Evolutionary conservation across 2,888 invertebrate genomes (phyloP).

Genomic region (Thymelicus sylvestris): DNA sequence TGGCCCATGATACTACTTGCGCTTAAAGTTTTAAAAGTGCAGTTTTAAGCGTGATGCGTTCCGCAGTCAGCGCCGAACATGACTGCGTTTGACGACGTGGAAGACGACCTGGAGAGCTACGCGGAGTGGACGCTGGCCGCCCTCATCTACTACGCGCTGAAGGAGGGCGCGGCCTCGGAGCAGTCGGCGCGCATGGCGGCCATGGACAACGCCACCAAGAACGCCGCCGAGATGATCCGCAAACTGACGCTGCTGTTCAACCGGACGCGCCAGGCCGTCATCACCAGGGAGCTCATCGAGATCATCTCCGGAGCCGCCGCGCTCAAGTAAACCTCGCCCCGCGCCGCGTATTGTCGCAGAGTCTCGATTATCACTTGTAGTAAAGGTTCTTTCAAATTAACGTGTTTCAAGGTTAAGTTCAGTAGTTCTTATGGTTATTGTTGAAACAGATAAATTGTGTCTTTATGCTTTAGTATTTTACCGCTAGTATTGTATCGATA

Average conservation of each 20-base stretch:
- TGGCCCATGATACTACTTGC: no score
- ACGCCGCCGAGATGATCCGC: constrained; percentile 92
- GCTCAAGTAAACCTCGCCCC: constrained; percentile 66
- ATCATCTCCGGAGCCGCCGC: constrained; percentile 96
- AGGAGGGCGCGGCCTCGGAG: constrained; percentile 90
- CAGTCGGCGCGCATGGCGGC: constrained; percentile 93
- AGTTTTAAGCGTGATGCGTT: neutral
- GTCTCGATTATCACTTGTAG: no score
- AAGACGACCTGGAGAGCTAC: constrained; percentile 87
- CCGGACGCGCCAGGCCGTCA: constrained; percentile 92
- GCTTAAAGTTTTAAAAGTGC: no score
- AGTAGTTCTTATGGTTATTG: no score
- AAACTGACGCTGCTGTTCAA: constrained; percentile 90
- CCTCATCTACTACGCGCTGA: constrained; percentile 89
- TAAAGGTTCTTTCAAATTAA: no score
- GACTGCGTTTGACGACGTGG: constrained; percentile 88
- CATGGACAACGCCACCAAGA: constrained; percentile 93
- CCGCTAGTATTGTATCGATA: no score
- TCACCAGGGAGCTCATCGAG: constrained; percentile 95
- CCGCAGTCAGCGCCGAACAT: constrained; percentile 86
- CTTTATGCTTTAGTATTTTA: no score
- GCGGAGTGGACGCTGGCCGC: constrained; percentile 90
- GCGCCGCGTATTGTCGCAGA: no score
- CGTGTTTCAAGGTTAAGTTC: no score
- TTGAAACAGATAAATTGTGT: no score